These are phyloP conservation scores for Phalacrocorax brasilianus DNA, from an alignment of 2,113 vertebrate species.

Conservation along the genomic window DNA sequence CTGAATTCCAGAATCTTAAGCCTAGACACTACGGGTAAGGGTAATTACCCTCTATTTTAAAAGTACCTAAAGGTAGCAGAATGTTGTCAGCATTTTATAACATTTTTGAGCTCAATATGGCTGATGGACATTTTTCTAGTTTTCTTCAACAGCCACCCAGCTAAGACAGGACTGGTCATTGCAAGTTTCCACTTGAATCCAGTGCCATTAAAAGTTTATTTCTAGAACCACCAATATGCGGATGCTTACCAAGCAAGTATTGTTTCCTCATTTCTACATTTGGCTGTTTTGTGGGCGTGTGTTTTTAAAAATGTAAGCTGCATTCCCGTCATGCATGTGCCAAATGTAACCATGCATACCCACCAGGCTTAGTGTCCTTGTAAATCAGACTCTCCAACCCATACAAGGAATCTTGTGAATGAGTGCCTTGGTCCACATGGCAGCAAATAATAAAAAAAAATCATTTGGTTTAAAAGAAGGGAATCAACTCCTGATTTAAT, in stretches of 20 bases:
- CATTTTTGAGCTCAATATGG: not conserved
- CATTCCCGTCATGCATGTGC: not conserved
- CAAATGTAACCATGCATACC: conserved; percentile 70
- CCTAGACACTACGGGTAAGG: not conserved
- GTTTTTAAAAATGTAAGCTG: not conserved
- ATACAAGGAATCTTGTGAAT: conserved; percentile 84
- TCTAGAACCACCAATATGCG: not conserved
- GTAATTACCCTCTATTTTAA: not conserved
- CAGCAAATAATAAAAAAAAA: conserved; percentile 51
- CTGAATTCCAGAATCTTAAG: not conserved
- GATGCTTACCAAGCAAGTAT: not conserved
- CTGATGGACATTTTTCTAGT: not conserved
- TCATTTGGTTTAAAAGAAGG: conserved; percentile 9
- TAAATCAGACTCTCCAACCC: conserved; percentile 90
- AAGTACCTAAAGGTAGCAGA: not conserved
- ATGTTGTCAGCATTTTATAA: not conserved
- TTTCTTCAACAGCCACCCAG: not conserved
- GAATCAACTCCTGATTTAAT: not conserved
- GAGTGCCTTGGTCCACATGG: conserved; percentile 79
- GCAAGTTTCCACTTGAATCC: not conserved
- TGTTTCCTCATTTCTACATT: not conserved
- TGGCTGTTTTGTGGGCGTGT: not conserved
- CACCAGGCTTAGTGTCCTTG: conserved; percentile 88
- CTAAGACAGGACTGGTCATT: not conserved
- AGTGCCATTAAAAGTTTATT: not conserved